Percentiles rank a stretch among this genome's conserved stretches.
Evolutionary conservation across 2,888 invertebrate species (phyloP).

Genomic region (Pseudoips prasinana): DNA sequence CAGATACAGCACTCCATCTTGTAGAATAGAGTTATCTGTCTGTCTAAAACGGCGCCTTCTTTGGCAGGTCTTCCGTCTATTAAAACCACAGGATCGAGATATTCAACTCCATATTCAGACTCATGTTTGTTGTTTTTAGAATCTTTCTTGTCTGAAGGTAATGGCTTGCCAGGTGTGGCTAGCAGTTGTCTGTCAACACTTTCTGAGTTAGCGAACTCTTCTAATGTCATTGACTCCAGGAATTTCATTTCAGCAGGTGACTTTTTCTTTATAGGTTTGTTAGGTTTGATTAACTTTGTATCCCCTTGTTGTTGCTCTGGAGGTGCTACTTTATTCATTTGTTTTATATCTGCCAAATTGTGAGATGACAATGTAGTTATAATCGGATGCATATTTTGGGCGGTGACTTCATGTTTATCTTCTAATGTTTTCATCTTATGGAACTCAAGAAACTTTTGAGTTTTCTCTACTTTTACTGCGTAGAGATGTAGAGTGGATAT

Average conservation of each 20-base stretch:
- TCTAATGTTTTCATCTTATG: constrained; percentile 57
- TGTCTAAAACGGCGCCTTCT: constrained; percentile 65
- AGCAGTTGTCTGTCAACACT: constrained; percentile 60
- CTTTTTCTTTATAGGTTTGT: constrained; percentile 47
- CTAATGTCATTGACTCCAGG: constrained; percentile 68
- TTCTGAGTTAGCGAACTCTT: constrained; percentile 65
- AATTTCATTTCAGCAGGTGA: constrained; percentile 59
- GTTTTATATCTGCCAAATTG: constrained; percentile 35
- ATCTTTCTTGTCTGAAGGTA: constrained; percentile 28
- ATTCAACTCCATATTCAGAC: constrained; percentile 39
- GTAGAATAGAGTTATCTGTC: constrained; percentile 72
- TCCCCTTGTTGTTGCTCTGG: constrained; percentile 62
- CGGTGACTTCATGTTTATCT: constrained; percentile 39
- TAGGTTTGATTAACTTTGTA: constrained; percentile 39
- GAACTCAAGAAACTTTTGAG: constrained; percentile 71
- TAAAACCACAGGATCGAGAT: constrained; percentile 59
- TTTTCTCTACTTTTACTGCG: constrained; percentile 70
- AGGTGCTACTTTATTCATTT: constrained; percentile 24
- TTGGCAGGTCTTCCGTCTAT: constrained; percentile 69
- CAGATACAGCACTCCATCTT: constrained; percentile 78
- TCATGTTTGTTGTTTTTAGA: constrained; percentile 31
- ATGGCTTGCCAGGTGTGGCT: constrained; percentile 31
- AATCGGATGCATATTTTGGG: constrained; percentile 43
- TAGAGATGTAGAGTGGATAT: constrained; percentile 63
- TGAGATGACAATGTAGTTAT: constrained; percentile 44